phyloP scores from a whole-genome alignment of 1,140 invertebrate species.

The Anagrus nilaparvatae region DNA sequence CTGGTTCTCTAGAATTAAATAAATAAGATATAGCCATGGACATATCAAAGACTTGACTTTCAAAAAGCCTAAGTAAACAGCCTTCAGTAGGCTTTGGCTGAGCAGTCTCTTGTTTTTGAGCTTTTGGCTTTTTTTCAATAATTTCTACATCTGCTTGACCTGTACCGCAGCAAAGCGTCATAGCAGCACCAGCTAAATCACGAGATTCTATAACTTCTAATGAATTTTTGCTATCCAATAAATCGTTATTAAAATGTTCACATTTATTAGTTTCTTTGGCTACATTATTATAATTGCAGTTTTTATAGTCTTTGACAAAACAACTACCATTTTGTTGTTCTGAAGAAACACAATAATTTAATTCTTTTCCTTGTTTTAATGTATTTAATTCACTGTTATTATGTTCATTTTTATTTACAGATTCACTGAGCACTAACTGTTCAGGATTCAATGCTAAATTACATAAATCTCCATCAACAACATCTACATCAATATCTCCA shows the following conservation, averaged over 20 bases:
- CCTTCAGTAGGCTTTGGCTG: constrained; percentile 39
- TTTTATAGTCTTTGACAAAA: too few relatives aligned
- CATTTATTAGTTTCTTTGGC: too few relatives aligned
- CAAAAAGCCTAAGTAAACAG: constrained; percentile 80
- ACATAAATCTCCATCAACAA: constrained; percentile 29
- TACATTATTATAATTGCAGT: too few relatives aligned
- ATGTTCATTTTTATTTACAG: constrained; percentile 16
- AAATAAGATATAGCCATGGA: constrained; percentile 96
- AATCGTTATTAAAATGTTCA: too few relatives aligned
- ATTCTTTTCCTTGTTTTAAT: too few relatives aligned
- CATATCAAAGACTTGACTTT: constrained; percentile 95
- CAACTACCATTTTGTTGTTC: too few relatives aligned
- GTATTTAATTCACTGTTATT: too few relatives aligned
- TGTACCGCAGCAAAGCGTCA: constrained; percentile 38
- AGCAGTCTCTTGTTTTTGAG: constrained; percentile 31
- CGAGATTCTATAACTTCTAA: constrained; percentile 15
- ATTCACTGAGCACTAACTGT: constrained; percentile 22
- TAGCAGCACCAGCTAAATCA: constrained; percentile 35
- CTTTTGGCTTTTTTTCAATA: constrained; percentile 19
- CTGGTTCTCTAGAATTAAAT: constrained; percentile 96
- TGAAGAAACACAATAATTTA: too few relatives aligned
- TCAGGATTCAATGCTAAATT: constrained; percentile 18
- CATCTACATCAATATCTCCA: constrained; percentile 37
- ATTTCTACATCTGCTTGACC: constrained; percentile 28
- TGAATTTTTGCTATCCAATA: constrained; percentile 16